Percentiles rank a stretch among this genome's conserved stretches.
phyloP scores from a whole-genome alignment of 2,888 invertebrate genomes.

The Nysson spinosus region DNA sequence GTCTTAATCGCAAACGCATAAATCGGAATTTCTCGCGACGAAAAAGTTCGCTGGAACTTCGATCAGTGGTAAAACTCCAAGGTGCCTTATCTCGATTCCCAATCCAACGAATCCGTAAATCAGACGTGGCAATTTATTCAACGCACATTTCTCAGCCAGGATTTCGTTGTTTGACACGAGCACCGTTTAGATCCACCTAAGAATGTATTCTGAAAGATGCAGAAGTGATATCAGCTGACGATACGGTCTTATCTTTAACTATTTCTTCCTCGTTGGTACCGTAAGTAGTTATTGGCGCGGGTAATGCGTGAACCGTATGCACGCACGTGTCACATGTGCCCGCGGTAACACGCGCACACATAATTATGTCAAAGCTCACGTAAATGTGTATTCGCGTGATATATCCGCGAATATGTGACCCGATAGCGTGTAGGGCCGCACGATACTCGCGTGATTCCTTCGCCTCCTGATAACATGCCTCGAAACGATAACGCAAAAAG shows the following conservation, averaged over 20 bases:
- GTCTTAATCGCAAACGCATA: conserved; percentile 28
- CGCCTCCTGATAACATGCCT: conserved; percentile 34
- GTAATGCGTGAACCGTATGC: conserved; percentile 46
- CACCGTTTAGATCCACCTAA: conserved; percentile 30
- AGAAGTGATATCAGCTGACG: conserved; percentile 49
- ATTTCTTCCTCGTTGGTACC: conserved; percentile 28
- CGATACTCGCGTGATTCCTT: conserved; percentile 61
- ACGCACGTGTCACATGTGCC: conserved; percentile 51
- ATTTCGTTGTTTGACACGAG: conserved; percentile 14
- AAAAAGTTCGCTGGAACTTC: conserved; percentile 18
- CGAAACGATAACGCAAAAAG: conserved; percentile 22
- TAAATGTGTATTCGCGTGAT: conserved; percentile 43
- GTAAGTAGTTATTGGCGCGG: conserved; percentile 39
- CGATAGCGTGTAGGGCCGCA: conserved; percentile 42
- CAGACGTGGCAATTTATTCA: conserved; percentile 37
- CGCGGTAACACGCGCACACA: conserved; percentile 37
- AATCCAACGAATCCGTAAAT: conserved; percentile 33
- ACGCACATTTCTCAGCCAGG: conserved; percentile 9
- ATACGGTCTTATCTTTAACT: conserved; percentile 51
- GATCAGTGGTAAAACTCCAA: conserved; percentile 1
- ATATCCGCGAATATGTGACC: conserved; percentile 25
- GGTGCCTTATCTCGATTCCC: conserved; percentile 32
- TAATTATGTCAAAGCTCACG: conserved; percentile 49
- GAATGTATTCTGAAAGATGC: conserved; percentile 26
- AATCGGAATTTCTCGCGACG: conserved; percentile 39